A percentile compares a stretch with the other conserved stretches of the same genome.
Evolutionary conservation across 2,113 vertebrate species (phyloP).

Genomic region (Solea senegalensis): DNA sequence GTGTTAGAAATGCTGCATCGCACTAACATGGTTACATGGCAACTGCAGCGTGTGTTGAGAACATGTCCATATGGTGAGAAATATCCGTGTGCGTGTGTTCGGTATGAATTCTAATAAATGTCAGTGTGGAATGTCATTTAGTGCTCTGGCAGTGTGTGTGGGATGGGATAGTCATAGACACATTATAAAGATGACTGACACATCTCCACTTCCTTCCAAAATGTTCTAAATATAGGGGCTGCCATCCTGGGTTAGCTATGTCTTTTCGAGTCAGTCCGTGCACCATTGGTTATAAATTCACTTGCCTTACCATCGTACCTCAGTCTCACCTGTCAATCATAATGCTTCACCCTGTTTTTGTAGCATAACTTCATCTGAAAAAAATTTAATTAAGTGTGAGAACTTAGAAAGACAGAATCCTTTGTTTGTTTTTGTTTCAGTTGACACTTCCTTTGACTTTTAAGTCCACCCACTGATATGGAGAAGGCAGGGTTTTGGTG

Average conservation of each 20-base stretch:
- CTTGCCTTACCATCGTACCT: no score
- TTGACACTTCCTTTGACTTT: no score
- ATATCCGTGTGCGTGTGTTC: slow-evolving; percentile 2
- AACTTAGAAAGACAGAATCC: no score
- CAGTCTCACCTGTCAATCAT: no score
- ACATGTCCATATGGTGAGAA: background rate
- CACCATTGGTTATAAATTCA: no score
- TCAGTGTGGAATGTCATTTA: background rate
- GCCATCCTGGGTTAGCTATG: background rate
- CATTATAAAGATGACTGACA: background rate
- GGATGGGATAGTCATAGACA: background rate
- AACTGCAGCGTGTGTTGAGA: background rate
- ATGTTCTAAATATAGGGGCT: background rate
- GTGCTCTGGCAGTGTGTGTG: background rate
- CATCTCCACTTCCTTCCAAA: background rate
- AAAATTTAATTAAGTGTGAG: no score
- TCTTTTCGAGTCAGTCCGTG: background rate
- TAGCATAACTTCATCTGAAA: no score
- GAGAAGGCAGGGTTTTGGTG: no score
- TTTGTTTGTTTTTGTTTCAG: no score
- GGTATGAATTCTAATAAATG: background rate
- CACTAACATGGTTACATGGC: background rate
- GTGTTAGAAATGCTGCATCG: background rate
- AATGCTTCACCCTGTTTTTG: no score
- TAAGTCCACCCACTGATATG: no score